phyloP scores from a whole-genome alignment of 92 coral and sea anemone species.

The Galaxea fascicularis region DNA sequence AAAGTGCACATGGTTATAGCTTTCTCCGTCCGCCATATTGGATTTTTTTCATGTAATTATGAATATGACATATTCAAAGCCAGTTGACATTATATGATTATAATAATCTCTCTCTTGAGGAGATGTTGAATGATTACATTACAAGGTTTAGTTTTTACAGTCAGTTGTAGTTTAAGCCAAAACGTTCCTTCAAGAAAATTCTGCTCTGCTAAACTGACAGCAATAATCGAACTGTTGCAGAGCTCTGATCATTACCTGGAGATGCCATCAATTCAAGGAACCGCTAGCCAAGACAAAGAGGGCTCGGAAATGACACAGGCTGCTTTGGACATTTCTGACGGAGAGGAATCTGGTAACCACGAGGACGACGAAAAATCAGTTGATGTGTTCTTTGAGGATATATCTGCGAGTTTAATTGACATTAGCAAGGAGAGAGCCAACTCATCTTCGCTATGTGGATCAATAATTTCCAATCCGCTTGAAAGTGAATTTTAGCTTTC shows the following conservation, averaged over 20 bases:
- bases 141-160: too few species aligned
- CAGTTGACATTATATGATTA: too few species aligned
- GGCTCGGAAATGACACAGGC: neutral
- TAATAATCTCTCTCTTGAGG: too few species aligned
- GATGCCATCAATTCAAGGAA: neutral
- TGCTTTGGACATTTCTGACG: neutral
- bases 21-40: too few species aligned
- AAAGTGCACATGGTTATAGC: too few species aligned
- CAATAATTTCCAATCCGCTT: constrained; percentile 17
- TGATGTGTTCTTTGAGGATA: constrained; percentile 41
- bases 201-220: too few species aligned
- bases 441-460: neutral
- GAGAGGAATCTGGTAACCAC: neutral
- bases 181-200: too few species aligned
- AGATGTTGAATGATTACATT: too few species aligned
- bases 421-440: constrained; percentile 9
- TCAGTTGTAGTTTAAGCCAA: too few species aligned
- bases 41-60: too few species aligned
- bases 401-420: constrained; percentile 42
- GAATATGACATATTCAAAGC: too few species aligned
- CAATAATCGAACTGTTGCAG: neutral
- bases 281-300: neutral
- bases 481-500: neutral
- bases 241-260: neutral
- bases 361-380: constrained; percentile 21